Evolutionary conservation across 2,888 invertebrate species (phyloP), one percentile per base, ranked within the genome.

Genomic region (Miltochrista miniata): DNA sequence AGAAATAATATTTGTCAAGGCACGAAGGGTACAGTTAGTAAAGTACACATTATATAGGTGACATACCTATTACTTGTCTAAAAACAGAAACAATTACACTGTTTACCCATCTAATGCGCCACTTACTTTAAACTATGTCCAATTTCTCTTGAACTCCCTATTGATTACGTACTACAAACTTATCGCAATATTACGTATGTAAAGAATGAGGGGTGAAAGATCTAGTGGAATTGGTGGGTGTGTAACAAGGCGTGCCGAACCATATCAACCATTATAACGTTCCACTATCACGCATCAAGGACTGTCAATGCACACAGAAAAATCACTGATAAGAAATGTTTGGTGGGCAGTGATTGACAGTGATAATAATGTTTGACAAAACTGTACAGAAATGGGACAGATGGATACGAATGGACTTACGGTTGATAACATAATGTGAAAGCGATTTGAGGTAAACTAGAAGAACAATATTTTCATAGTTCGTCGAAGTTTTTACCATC

Each of bases 241-340:
- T 56, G 64, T 66, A 65, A 66, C 65, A 72, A 78, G 80, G 77
- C 72, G 75, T 68, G 70, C 68, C 70, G 60, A 70, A 71, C 76
- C 72, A 75, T 73, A 74, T 70, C 68, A 70, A 72, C 81, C 78
- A 81, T 85, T 85, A 84, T 81, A 74, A 63, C 68, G 81, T 82
- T 81, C 74, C 78, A 79, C 63, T 73, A 73, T 73, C 73, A 55
- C 56, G 59, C 54, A 62, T 58, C 59, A 24, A 56, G 60, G 72
- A 72, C 76, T 73, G 68, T 79, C 76, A 76, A 69, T 65, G 69
- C 67, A 72, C 71, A 74, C 74, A 76, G 53, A 59, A 68, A 68
- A 67, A 68, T 70, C 63, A 63, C 65, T 62, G 64, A 68, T 63
- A 64, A 66, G 54, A 50, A 56, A 41, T 56, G 48, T 65, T 66